Base-by-base conservation (phyloP, 2,113 vertebrate genomes). In the Oreochromis aureus region DNA sequence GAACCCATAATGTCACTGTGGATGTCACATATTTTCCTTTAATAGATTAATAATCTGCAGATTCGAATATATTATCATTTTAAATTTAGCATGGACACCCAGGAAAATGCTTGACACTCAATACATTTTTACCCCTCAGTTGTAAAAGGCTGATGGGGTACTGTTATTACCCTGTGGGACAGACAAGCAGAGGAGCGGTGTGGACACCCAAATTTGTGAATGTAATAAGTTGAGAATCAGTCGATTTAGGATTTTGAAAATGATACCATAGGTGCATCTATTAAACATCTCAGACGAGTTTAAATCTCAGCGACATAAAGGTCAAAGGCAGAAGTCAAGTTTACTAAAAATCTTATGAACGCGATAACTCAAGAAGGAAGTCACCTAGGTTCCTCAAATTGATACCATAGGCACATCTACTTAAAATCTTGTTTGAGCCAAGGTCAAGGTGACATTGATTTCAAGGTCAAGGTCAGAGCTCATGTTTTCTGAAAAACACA, bases 221-320 rank as follows among this genome's bases (percentile, higher is more conserved):
- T 66, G 61, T 39, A 39, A 39, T 66, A 66, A 66, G 10, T 39
- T 39, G 34, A 66, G 61, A 66, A 66, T 66, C 34, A 66, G 34
- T 12, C 6, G 6, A 39, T n/a, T 66, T 39, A 39, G 61, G 61
- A 66, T 5, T 22, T 22, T 66, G 4, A 66, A 66, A 66, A 39
- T 3, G 10, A 66, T 0, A 66, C 34, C 19, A 39, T 66, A n/a
- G 10, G 0, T 66, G 10, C 18, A 39, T 3, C 32, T 39, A 66
- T 5, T 66, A 22, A 66, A 39, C 19, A 66, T 66, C 34, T 39
- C 61, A 66, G 61, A 39, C 10, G 10, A 66, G 10, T 2, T 66
- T 66, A 10, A 39, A 66, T 66, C 61, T 66, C 19, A 66, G 61
- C 1, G 34, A 39, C 61, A 22, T 12, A n/a, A 66, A 66, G 19